Percentiles rank a stretch among this genome's conserved stretches.
Evolutionary conservation across 1,140 invertebrate species (phyloP).

Genomic region (Sitobion miscanthi): DNA sequence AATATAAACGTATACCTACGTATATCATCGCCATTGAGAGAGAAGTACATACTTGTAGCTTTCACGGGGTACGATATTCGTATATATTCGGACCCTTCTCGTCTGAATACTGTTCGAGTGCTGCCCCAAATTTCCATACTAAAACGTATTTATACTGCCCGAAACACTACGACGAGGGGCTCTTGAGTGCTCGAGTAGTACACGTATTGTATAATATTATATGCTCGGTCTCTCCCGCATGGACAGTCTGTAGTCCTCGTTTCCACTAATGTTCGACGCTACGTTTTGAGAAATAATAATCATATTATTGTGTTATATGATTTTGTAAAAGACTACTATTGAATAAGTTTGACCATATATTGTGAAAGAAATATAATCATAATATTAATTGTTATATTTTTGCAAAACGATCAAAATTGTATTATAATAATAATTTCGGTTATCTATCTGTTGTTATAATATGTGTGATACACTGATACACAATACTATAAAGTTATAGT

Average conservation of each 20-base stretch:
- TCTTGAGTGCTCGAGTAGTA: slow-evolving; percentile 3
- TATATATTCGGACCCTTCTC: background rate
- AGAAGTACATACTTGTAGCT: background rate
- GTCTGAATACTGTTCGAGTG: slow-evolving; percentile 7
- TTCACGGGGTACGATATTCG: background rate
- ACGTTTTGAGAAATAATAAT: background rate
- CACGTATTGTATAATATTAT: background rate
- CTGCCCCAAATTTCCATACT: background rate
- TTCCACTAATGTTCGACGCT: background rate
- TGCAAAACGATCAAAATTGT: background rate
- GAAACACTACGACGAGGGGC: background rate
- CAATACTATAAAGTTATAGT: background rate
- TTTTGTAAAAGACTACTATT: background rate
- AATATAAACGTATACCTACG: background rate
- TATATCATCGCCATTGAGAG: background rate
- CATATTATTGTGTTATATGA: background rate
- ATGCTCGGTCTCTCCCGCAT: background rate
- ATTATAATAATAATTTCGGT: background rate
- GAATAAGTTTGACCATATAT: background rate
- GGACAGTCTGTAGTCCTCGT: background rate
- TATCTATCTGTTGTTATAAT: background rate
- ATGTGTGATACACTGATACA: background rate
- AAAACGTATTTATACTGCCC: background rate
- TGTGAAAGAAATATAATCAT: background rate
- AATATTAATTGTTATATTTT: background rate